Conservation (phyloP, 2,888 invertebrate genomes). For the Sepiola atlantica region DNA sequence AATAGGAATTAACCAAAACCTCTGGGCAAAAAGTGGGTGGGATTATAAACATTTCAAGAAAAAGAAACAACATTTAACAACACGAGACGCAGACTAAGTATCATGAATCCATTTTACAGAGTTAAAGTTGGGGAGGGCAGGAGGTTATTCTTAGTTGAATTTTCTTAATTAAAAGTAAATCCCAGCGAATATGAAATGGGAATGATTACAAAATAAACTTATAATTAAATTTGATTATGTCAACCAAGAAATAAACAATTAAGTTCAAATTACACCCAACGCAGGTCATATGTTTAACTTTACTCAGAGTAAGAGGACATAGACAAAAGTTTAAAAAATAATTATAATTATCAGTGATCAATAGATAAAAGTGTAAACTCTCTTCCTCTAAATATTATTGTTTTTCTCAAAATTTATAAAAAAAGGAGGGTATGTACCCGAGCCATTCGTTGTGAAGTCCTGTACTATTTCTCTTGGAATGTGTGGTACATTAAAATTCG, state of each 20-base stretch:
- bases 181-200: not conserved
- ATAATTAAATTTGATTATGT: not conserved
- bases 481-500: conserved; percentile 43
- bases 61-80: not conserved
- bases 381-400: not conserved
- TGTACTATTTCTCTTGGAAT: conserved; percentile 32
- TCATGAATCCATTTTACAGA: not conserved
- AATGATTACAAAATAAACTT: not conserved
- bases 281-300: not conserved
- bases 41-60: not conserved
- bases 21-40: not conserved
- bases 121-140: not conserved
- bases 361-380: not conserved
- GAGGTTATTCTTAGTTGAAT: not conserved
- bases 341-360: not conserved
- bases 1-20: not conserved
- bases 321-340: not conserved
- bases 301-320: not conserved
- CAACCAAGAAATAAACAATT: not conserved
- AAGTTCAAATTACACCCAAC: not conserved
- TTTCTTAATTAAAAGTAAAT: not conserved
- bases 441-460: not conserved
- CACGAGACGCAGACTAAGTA: not conserved
- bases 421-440: conserved; percentile 32
- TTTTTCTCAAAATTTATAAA: not conserved